Evolutionary conservation across 1,140 invertebrate species (phyloP).

Genomic region (Lordiphosa mommai): DNA sequence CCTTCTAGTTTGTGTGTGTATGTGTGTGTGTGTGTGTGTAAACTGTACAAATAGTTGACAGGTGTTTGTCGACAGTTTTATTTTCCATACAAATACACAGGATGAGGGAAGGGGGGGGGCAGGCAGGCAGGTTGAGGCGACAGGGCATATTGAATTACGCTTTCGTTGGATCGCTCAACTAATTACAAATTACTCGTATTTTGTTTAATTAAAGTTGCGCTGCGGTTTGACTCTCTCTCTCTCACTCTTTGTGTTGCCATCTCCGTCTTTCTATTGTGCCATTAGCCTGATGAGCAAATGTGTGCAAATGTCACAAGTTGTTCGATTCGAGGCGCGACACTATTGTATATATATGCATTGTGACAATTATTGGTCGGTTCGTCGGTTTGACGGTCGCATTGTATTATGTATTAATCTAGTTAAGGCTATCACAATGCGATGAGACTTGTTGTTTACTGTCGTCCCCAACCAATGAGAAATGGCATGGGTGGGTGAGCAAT

Average conservation of each 20-base stretch:
- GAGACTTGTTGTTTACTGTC: constrained; percentile 10
- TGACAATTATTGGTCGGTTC: constrained; percentile 23
- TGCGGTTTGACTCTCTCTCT: constrained; percentile 26
- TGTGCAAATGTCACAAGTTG: not conserved
- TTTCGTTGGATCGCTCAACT: not conserved
- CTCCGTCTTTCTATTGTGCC: not conserved
- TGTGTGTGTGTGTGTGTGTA: not conserved
- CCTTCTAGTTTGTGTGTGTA: not conserved
- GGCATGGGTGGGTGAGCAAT: too few relatives aligned
- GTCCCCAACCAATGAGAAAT: too few relatives aligned
- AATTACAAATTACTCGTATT: constrained; percentile 42
- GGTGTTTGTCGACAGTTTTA: constrained; percentile 42
- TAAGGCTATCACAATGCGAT: constrained; percentile 29
- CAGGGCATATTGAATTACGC: constrained; percentile 34
- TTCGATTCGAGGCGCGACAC: too few relatives aligned
- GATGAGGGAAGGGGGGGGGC: too few relatives aligned
- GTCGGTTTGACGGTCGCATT: constrained; percentile 10
- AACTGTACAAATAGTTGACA: constrained; percentile 22
- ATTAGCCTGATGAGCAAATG: constrained; percentile 8
- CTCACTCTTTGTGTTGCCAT: constrained; percentile 2
- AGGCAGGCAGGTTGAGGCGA: too few relatives aligned
- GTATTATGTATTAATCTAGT: constrained; percentile 45
- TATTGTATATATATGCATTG: too few relatives aligned
- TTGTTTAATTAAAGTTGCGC: constrained; percentile 58
- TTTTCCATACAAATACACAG: constrained; percentile 5